Evolutionary conservation across 2,888 invertebrate genomes (phyloP), one percentile per base, ranked within the genome.

Genomic region (Brassicogethes aeneus): DNA sequence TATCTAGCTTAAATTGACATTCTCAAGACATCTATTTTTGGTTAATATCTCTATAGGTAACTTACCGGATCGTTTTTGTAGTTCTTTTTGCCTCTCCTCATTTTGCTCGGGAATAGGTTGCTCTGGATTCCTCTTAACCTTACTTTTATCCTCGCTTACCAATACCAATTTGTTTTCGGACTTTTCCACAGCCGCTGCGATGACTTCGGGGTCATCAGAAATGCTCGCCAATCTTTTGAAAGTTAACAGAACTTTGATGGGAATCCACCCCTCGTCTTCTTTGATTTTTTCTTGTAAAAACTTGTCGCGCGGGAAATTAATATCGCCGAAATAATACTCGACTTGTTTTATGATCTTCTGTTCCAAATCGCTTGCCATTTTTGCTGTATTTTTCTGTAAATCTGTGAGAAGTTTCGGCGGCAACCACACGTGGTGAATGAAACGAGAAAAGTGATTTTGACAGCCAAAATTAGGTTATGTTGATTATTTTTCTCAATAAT

Each of bases 261-360:
- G 79, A 14, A 99, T 79, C 97, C 97, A 92, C 2, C 90, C 96
- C 39, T 93, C 87, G 51, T 92, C 87, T 48, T 87, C 72, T 52
- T 80, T 80, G 1, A 87, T 78, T 69, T 93, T 85, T 45, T 88
- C 87, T 54, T 82, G 79, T n/a, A 99, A 72, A 64, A 96, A 99
- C 67, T 88, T 93, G 65, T 99, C 97, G 44, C 86, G 78, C 1
- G 85, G 82, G 38, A 99, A 72, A 69, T 99, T 99, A 3, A 85
- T 76, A 66, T 99, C 91, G 37, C 97, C 94, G 51, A 78, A 79
- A 60, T 79, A 79, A 59, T 76, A 78, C 57, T 79, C 78, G 3
- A 83, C 70, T 66, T 84, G 85, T 3, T 76, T 75, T 48, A 84
- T 79, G 34, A 85, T 81, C 40, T 75, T 73, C 38, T 65, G 67